Conservation (phyloP, 2,797 vertebrate genomes). For the Mus spretus region DNA sequence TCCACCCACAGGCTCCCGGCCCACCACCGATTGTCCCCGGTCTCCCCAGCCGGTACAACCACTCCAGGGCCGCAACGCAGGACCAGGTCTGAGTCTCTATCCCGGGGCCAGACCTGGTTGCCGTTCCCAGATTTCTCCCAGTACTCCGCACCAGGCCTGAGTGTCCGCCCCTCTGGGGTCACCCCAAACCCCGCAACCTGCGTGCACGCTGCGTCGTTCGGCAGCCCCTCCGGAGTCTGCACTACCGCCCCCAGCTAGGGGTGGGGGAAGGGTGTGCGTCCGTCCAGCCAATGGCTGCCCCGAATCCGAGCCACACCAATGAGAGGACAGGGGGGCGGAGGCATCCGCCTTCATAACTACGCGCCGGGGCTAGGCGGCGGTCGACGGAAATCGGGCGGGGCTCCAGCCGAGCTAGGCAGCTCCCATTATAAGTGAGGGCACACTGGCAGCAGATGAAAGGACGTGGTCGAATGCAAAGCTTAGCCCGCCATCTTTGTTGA, state of each 20-base stretch:
- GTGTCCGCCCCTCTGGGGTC: constrained; percentile 31
- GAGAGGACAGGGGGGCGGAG: neutral
- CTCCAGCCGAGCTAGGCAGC: neutral
- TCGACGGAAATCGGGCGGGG: neutral
- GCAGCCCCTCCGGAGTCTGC: constrained; percentile 46
- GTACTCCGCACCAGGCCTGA: neutral
- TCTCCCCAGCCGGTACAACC: neutral
- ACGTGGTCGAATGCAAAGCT: neutral
- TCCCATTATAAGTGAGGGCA: constrained; percentile 74
- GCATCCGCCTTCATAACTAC: neutral
- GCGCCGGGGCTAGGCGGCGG: neutral
- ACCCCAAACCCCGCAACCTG: constrained; percentile 59
- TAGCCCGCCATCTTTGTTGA: constrained; percentile 73
- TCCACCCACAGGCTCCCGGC: neutral
- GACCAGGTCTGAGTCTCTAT: constrained; percentile 31
- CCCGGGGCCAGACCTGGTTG: constrained; percentile 38
- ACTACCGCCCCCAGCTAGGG: constrained; percentile 56
- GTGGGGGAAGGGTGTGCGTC: constrained; percentile 73
- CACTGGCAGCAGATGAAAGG: neutral
- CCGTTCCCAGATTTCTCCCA: constrained; percentile 57
- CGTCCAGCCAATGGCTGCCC: constrained; percentile 69
- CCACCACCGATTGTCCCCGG: neutral
- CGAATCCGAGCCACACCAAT: constrained; percentile 39
- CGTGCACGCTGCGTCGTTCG: constrained; percentile 47
- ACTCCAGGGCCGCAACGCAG: constrained; percentile 4